A percentile compares a stretch with the other conserved stretches of the same genome.
These are phyloP conservation scores for Pocota personata DNA, from an alignment of 2,888 invertebrate genomes.

Conservation along the genomic window DNA sequence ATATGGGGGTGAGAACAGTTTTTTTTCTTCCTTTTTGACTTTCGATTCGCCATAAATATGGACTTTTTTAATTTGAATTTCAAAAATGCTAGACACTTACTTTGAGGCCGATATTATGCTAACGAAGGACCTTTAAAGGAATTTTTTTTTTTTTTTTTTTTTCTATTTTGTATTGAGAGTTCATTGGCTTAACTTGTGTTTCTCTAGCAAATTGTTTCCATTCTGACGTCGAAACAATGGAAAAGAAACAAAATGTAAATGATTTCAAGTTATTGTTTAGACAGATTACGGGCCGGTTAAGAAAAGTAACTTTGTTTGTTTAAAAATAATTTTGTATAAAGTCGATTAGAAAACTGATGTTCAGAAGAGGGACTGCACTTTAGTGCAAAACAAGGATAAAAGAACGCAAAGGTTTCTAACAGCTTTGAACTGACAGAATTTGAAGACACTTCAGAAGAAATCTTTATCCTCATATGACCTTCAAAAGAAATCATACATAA, in stretches of 20 bases:
- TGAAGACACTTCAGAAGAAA: too few species aligned
- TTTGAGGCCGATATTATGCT: slow-evolving; percentile 54
- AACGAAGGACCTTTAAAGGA: slow-evolving; percentile 41
- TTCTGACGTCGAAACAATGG: neutral
- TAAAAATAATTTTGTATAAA: too few species aligned
- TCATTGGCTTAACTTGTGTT: slow-evolving; percentile 40
- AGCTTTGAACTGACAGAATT: too few species aligned
- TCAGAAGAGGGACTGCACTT: too few species aligned
- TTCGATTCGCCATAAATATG: slow-evolving; percentile 44
- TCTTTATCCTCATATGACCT: too few species aligned
- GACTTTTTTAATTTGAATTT: slow-evolving; percentile 63
- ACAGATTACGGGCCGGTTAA: neutral
- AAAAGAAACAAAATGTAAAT: neutral
- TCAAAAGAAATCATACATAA: too few species aligned
- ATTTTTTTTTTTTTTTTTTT: slow-evolving; percentile 12
- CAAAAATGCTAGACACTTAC: slow-evolving; percentile 61
- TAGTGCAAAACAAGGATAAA: too few species aligned
- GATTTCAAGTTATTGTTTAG: too few species aligned
- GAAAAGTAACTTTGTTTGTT: slow-evolving; percentile 11
- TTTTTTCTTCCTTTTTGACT: slow-evolving; percentile 2
- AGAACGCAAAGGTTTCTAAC: too few species aligned
- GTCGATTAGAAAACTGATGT: too few species aligned
- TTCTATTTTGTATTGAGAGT: slow-evolving; percentile 2
- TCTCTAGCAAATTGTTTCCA: slow-evolving; percentile 18
- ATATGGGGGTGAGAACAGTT: slow-evolving; percentile 15